These are phyloP conservation scores for Agrotis clavis DNA, from an alignment of 2,888 invertebrate genomes.

Conservation along the genomic window DNA sequence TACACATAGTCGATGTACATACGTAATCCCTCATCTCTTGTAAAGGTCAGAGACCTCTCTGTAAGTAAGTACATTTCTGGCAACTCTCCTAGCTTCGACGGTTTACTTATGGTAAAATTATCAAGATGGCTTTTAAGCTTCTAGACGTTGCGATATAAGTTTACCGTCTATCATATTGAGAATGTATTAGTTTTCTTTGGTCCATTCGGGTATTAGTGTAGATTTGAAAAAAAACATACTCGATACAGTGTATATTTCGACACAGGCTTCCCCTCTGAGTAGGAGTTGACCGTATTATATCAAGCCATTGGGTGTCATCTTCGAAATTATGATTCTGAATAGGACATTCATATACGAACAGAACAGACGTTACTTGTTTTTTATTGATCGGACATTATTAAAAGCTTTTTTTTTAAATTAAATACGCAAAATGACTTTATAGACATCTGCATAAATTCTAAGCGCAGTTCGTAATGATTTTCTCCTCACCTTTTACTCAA, in stretches of 20 bases:
- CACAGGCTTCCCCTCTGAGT: neutral
- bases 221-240: neutral
- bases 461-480: conserved; percentile 29
- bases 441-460: conserved; percentile 1
- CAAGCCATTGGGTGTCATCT: too few relatives aligned
- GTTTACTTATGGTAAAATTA: conserved; percentile 40
- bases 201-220: neutral
- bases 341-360: neutral
- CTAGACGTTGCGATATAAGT: neutral
- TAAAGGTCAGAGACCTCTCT: conserved; percentile 26
- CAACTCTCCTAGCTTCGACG: conserved; percentile 27
- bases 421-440: neutral
- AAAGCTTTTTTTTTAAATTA: neutral
- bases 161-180: neutral
- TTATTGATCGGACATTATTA: neutral
- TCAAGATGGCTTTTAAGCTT: conserved; percentile 20
- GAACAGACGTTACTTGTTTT: neutral
- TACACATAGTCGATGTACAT: neutral
- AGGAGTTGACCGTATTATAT: neutral
- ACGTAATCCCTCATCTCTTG: neutral
- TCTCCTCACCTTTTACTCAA: conserved; percentile 29
- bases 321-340: neutral
- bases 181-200: neutral
- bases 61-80: conserved; percentile 40
- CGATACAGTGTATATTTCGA: neutral